Evolutionary conservation across 92 coral and sea anemone genomes (phyloP), one percentile per base, ranked within the genome.

Genomic region (Actinernus sp.): DNA sequence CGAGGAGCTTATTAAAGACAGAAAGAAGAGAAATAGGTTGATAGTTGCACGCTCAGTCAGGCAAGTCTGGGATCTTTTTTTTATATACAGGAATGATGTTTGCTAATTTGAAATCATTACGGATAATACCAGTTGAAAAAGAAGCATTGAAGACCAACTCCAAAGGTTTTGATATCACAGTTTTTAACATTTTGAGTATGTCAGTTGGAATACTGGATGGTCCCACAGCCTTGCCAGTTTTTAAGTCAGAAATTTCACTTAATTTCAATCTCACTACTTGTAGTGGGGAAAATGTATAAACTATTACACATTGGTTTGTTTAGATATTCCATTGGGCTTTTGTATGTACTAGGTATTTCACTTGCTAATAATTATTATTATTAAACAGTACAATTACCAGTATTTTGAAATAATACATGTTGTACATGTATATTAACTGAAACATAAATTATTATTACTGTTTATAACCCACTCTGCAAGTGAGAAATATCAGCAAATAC

Each of bases 141-240:
- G 79, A 79, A 60, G 65, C 65, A 69, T 79, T 70, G 31, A 69
- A 77, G 16, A 69, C 45, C 16, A 69, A 17, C 58, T 80, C 73
- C 40, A 71, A 43, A 27, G 87, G 74, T 49, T 71, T 80, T n/a
- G 81, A 80, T 29, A 55, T 38, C 25, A 26, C 27, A 30, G 58
- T 23, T 70, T 79, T 70, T 40, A 60, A 19, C 20, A 61, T 33
- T 36, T 72, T 63, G 30, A 72, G 69, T 9, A 53, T 63, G 26
- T 73, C 67, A 51, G 37, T 55, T 43, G 79, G 79, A 22, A 79
- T 53, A 41, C 79, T 79, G 49, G 19, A 59, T 51, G 73, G 79
- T 3, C 60, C 79, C 17, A 31, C 40, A 70, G 73, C 50, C 63
- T 70, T 70, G 16, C 59, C 73, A 38, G n/a, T n/a, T n/a, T n/a